Evolutionary conservation across 2,888 invertebrate genomes (phyloP).

Genomic region (Caenorhabditis becei): DNA sequence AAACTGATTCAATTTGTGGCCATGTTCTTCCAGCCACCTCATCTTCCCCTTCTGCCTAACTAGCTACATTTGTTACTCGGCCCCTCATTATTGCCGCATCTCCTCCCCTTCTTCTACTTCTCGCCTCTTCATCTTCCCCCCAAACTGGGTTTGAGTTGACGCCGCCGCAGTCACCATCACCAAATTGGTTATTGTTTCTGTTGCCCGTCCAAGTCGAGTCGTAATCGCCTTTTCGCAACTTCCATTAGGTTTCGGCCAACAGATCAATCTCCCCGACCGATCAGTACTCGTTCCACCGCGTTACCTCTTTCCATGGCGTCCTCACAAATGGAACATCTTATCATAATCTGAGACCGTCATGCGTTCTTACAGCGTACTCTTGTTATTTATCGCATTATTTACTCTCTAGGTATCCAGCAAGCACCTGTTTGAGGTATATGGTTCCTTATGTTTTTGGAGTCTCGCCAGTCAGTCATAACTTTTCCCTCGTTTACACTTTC

Average conservation of each 20-base stretch:
- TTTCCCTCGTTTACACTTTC: slow-evolving; percentile 8
- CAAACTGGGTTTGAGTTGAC: slow-evolving; percentile 62
- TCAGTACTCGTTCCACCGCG: slow-evolving; percentile 25
- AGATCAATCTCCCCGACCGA: slow-evolving; percentile 23
- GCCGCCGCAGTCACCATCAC: slow-evolving; percentile 57
- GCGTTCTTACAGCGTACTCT: slow-evolving; percentile 4
- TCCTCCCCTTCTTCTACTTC: slow-evolving; percentile 27
- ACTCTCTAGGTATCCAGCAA: background rate
- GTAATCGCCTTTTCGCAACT: slow-evolving; percentile 57
- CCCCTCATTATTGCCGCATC: slow-evolving; percentile 57
- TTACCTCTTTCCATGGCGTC: background rate
- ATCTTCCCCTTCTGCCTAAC: slow-evolving; percentile 39
- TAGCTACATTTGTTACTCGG: slow-evolving; percentile 61
- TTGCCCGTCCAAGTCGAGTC: slow-evolving; percentile 13
- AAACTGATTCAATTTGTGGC: slow-evolving; percentile 59
- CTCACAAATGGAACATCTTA: slow-evolving; percentile 10
- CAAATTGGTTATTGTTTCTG: slow-evolving; percentile 61
- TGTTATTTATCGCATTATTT: slow-evolving; percentile 13
- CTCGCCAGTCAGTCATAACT: slow-evolving; percentile 2
- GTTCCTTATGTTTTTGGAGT: background rate
- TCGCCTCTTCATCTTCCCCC: slow-evolving; percentile 31
- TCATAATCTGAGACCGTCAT: slow-evolving; percentile 37
- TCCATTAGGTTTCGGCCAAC: slow-evolving; percentile 46
- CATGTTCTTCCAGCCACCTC: slow-evolving; percentile 51
- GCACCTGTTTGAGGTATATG: slow-evolving; percentile 5